Base-by-base conservation (phyloP, 1,140 invertebrate genomes). In the Aphidius ervi region DNA sequence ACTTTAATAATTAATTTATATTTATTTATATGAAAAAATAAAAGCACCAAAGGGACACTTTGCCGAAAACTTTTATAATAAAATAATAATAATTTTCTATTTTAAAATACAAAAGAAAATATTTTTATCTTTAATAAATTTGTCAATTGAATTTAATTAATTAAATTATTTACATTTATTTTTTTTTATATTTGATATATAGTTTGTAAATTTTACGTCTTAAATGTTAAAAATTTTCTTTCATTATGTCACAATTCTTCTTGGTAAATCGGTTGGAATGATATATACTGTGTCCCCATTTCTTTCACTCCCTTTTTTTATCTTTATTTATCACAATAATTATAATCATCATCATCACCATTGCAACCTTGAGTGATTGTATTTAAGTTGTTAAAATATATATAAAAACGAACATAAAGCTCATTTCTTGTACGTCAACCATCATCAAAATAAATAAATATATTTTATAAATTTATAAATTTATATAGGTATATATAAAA, bases 171-270 rank as follows among this genome's bases (percentile, higher is more conserved):
- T 9, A 37, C 0, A 31, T 31, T 31, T 1, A 4, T 31, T 31
- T 31, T 31, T 31, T 31, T 31, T 31, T 31, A 16, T 16, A 31
- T 31, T 31, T 9, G 8, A 46, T 46, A 9, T 8, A 41, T 55
- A 48, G 52, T 60, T 56, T 55, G 39, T 43, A 10, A 52, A 61
- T 64, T 57, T 31, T 31, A 31, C 4, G 60, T 60, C 46, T 37
- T 56, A 43, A 64, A 60, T 40, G 49, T 54, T 53, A 48, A 47
- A 58, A 31, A 31, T 31, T 31, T 58, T 58, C 62, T 66, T 59
- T 66, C 62, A 63, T 66, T 64, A 66, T 62, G 53, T 37, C 52
- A 31, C 62, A 40, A 66, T 66, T 66, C 65, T 66, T 64, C 59
- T 58, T 46, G 48, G 55, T 47, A 49, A 60, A 64, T 66, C 55